Evolutionary conservation across 1,140 invertebrate species (phyloP), one percentile per base, ranked within the genome.

Genomic region (Eulimnadia texana): DNA sequence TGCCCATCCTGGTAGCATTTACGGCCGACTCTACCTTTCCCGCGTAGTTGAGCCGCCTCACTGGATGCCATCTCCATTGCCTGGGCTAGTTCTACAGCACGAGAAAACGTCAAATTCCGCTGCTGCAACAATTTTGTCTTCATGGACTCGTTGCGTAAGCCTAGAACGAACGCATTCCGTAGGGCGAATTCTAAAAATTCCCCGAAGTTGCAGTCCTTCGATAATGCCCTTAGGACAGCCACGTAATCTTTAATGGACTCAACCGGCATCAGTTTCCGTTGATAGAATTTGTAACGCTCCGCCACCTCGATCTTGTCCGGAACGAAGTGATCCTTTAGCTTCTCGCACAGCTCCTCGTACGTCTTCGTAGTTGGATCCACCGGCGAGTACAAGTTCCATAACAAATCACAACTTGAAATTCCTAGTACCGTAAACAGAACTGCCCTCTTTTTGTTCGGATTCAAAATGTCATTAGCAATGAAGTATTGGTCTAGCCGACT

Each of bases 221-320:
- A 22, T 20, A 61, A 33, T 1, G n/a, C 20, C n/a, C 50, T 23
- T 19, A 61, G 51, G 13, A 27, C 52, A 23, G 52, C 60, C 16
- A 61, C 16, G 29, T 19, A 61, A 9, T 19, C 50, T n/a, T 19
- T 61, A 19, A 61, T 25, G 9, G 19, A 20, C 55, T 61, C 60
- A 19, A 10, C 51, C 2, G 16, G 23, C 27, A 19, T 60, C 23
- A 61, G 60, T 28, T 28, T 6, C 3, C 60, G 3, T 25, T 59
- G 50, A 29, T 59, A 51, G 27, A 61, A 61, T 13, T 25, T 61
- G 51, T 25, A 22, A 19, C 55, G 56, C 23, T 61, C 60, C 1
- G 60, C 60, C 11, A 61, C 58, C 52, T 58, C 60, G 22, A 61
- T 23, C 19, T 27, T 61, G n/a, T 61, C 47, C 16, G 24, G 51